A percentile compares a stretch with the other conserved stretches of the same genome.
Conservation (phyloP, 2,888 invertebrate genomes). For the Chalcis sispes region DNA sequence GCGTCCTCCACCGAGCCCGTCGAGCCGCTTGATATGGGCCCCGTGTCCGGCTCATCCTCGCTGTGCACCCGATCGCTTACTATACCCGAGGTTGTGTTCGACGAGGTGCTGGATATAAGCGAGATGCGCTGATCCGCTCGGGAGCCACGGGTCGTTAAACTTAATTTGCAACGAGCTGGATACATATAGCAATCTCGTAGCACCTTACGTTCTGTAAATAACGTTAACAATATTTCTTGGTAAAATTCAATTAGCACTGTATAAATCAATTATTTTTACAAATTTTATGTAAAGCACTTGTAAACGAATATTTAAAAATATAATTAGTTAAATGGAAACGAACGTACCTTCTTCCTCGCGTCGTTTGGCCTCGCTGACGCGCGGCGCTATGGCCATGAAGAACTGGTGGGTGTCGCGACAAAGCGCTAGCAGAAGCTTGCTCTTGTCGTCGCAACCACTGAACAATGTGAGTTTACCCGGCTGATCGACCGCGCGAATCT, state of each 20-base stretch:
- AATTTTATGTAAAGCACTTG: background rate
- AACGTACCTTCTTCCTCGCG: conserved; percentile 86
- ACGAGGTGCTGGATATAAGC: conserved; percentile 94
- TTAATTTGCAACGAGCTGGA: conserved; percentile 79
- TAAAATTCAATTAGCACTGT: no score
- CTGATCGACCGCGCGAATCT: conserved; percentile 91
- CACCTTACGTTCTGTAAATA: conserved; percentile 79
- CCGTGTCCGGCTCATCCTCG: conserved; percentile 94
- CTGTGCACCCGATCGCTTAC: conserved; percentile 97
- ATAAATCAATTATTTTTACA: no score
- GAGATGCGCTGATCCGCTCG: conserved; percentile 90
- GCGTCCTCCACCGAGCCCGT: conserved; percentile 74
- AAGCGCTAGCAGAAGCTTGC: conserved; percentile 90
- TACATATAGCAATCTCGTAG: conserved; percentile 86
- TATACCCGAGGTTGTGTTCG: conserved; percentile 97
- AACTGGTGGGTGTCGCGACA: conserved; percentile 97
- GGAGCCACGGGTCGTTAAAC: conserved; percentile 80
- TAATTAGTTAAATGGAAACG: background rate
- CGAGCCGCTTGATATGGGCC: conserved; percentile 88
- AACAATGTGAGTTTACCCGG: conserved; percentile 90
- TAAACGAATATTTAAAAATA: background rate
- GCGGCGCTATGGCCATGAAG: conserved; percentile 93
- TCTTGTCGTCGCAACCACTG: conserved; percentile 94
- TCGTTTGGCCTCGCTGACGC: conserved; percentile 88
- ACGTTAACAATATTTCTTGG: background rate